phyloP scores from a whole-genome alignment of 2,888 invertebrate species.

The Drosophila diplacantha region DNA sequence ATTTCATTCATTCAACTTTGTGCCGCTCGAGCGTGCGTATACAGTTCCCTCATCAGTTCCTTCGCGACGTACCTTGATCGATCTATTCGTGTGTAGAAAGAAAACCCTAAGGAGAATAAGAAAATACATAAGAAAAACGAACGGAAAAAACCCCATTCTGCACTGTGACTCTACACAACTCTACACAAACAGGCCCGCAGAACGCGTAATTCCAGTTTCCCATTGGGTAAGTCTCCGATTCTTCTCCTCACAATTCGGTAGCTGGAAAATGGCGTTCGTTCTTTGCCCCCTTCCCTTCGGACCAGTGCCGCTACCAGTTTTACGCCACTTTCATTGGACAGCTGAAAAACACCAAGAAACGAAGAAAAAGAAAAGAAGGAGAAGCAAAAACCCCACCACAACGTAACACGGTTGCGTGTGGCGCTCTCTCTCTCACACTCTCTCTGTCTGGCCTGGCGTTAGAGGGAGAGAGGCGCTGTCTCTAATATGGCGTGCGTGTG shows the following conservation, averaged over 20 bases:
- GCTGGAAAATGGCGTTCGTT: constrained; percentile 41
- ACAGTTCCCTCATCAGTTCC: constrained; percentile 60
- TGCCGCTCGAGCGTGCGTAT: constrained; percentile 73
- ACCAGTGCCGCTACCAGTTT: constrained; percentile 72
- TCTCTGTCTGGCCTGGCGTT: constrained; percentile 13
- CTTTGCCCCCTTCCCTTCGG: constrained; percentile 23
- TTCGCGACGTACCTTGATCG: constrained; percentile 64
- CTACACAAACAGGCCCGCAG: constrained; percentile 2
- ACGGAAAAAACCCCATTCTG: background rate
- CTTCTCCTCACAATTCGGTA: constrained; percentile 26
- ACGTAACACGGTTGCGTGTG: constrained; percentile 57
- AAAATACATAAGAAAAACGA: constrained; percentile 9
- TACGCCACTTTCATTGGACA: constrained; percentile 77
- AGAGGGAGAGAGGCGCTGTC: constrained; percentile 25
- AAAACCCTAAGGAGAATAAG: constrained; percentile 18
- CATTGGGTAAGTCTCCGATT: constrained; percentile 41
- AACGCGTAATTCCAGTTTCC: constrained; percentile 43
- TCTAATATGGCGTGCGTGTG: constrained; percentile 54
- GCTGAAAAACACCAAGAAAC: constrained; percentile 31
- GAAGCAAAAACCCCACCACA: constrained; percentile 33
- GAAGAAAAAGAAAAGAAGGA: constrained; percentile 18
- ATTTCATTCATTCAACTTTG: constrained; percentile 72
- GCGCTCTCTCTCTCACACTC: constrained; percentile 19
- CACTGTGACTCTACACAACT: constrained; percentile 4
- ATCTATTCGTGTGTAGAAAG: constrained; percentile 33